phyloP scores from a whole-genome alignment of 2,113 vertebrate genomes.

The Tragulus kanchil region DNA sequence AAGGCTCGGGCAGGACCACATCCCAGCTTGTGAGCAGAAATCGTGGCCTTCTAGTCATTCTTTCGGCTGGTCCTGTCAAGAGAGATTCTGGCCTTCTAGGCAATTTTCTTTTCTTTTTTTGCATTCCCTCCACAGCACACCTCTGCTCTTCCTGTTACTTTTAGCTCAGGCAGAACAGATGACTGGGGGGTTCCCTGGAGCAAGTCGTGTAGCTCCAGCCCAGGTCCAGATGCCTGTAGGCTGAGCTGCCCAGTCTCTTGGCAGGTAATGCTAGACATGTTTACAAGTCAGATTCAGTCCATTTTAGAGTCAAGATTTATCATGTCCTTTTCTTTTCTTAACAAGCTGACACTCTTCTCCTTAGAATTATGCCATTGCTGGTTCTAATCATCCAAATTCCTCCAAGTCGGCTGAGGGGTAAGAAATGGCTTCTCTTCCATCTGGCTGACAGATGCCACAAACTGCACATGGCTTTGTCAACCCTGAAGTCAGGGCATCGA shows the following conservation, averaged over 20 bases:
- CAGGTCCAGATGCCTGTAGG: background rate
- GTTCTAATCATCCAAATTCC: slow-evolving; percentile 72
- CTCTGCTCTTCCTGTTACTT: background rate
- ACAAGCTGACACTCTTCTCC: slow-evolving; percentile 57
- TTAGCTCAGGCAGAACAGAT: background rate
- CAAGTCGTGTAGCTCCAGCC: background rate
- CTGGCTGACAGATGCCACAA: slow-evolving; percentile 72
- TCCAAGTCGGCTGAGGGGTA: slow-evolving; percentile 59
- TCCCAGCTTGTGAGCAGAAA: background rate
- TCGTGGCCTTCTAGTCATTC: background rate
- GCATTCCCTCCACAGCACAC: background rate
- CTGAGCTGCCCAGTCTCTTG: background rate
- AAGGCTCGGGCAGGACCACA: background rate
- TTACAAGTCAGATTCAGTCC: slow-evolving; percentile 31
- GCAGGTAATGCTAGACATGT: background rate
- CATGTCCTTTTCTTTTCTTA: background rate
- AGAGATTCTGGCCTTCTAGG: background rate
- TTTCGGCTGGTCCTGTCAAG: background rate
- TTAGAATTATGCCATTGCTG: background rate
- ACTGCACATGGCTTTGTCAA: slow-evolving; percentile 62
- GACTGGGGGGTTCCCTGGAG: background rate
- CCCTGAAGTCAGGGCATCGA: slow-evolving; percentile 69
- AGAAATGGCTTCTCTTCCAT: slow-evolving; percentile 55
- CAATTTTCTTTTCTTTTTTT: background rate
- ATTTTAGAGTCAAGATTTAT: slow-evolving; percentile 47